phyloP scores from a whole-genome alignment of 2,113 vertebrate species.

The Heterotis niloticus region DNA sequence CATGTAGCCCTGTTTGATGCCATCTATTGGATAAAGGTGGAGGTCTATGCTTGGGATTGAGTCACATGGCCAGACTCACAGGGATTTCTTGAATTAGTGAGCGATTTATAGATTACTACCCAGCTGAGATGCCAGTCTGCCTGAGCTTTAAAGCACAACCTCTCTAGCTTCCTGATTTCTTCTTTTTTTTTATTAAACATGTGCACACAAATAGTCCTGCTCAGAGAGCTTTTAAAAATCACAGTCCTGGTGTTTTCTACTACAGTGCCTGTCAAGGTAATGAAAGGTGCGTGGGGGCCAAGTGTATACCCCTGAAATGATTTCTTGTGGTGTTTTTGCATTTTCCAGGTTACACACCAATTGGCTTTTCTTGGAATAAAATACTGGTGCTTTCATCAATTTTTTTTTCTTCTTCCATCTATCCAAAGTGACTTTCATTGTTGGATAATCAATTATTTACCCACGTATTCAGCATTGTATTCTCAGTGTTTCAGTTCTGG shows the following conservation, averaged over 20 bases:
- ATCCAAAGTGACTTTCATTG: too few species aligned
- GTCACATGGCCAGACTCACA: constrained; percentile 32
- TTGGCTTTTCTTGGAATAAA: background rate
- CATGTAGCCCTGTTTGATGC: background rate
- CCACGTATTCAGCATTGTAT: too few species aligned
- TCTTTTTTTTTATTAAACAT: background rate
- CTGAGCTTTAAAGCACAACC: constrained; percentile 12
- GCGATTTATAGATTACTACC: constrained; percentile 37
- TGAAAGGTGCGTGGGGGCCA: background rate
- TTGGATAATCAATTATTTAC: too few species aligned
- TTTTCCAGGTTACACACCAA: background rate
- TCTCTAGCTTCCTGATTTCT: background rate
- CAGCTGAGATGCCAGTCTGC: constrained; percentile 1
- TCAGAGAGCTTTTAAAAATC: background rate
- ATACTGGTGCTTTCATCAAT: too few species aligned
- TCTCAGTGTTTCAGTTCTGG: too few species aligned
- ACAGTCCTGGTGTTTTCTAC: background rate
- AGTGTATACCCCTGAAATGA: background rate
- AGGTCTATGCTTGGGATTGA: constrained; percentile 29
- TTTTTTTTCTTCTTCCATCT: too few species aligned
- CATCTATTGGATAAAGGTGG: constrained; percentile 1
- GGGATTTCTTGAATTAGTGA: constrained; percentile 43
- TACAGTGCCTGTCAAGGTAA: background rate
- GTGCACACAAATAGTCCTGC: background rate
- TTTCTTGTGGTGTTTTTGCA: background rate